Base-by-base conservation (phyloP, 2,113 vertebrate species). In the Hippocampus zosterae region DNA sequence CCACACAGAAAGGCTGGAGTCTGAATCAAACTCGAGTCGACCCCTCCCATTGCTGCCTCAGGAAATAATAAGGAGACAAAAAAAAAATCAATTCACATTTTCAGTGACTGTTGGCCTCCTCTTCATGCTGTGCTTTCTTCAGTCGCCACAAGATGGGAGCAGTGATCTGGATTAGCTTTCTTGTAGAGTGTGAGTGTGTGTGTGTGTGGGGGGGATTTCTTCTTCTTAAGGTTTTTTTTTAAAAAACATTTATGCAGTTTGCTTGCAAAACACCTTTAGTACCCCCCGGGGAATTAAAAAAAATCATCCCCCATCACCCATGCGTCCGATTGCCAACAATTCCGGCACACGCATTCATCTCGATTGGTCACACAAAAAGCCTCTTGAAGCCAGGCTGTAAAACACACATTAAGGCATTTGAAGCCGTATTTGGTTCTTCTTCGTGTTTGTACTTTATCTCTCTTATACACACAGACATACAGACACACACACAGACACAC, bases 111-210 rank as follows among this genome's bases (percentile, higher is more conserved):
- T 10, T 11, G 33, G 44, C 15, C n/a, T 61, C 16, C 50, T 0
- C 66, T 10, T 41, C 12, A 13, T 40, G 69, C 69, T 64, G 75
- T 8, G 57, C 50, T 73, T 67, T 46, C 63, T 57, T 59, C 46
- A 0, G 1, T 0, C 52, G 8, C 87, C 90, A 88, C 84, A 73
- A 91, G 90, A 88, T 88, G 90, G 90, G 83, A 88, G 88, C 88
- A 91, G 84, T 53, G 72, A 69, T 77, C 84, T 77, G 72, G 75
- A 5, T 81, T 84, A 80, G 50, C 23, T 70, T 46, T 29, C 19
- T 8, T 2, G 19, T 33, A 56, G 21, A 48, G 10, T 40, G 61
- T 40, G 69, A 48, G 44, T 46, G n/a, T 48, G 19, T 25, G 44
- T 55, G 29, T 16, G 23, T 67, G 29, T 68, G 71, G 79, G 80